These are phyloP conservation scores for Potamarius usumacintae DNA, from an alignment of 2,113 vertebrate species.

Conservation along the genomic window DNA sequence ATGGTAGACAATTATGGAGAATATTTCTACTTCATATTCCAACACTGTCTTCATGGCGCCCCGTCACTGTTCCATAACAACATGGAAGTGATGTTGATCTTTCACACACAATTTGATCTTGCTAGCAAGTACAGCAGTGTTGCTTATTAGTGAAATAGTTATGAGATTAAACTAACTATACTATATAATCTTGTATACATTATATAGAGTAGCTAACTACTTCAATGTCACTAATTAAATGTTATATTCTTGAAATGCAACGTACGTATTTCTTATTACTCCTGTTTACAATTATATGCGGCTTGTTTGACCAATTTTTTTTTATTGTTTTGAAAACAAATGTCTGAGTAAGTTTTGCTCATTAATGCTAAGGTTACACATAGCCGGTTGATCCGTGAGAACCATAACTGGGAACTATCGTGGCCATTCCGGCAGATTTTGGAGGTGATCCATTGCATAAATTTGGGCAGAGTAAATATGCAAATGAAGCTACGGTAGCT, in stretches of 20 bases:
- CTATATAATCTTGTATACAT: neutral
- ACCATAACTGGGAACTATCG: no score
- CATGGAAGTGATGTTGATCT: neutral
- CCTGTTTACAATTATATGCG: neutral
- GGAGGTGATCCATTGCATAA: no score
- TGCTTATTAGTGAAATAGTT: neutral
- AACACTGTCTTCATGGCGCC: neutral
- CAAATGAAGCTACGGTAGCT: no score
- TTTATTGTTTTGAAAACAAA: neutral
- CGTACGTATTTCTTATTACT: neutral
- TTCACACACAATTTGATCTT: neutral
- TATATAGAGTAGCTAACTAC: no score
- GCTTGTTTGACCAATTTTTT: neutral
- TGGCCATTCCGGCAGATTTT: no score
- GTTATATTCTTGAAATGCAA: neutral
- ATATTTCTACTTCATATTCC: neutral
- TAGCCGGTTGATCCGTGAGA: no score
- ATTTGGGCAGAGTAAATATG: no score
- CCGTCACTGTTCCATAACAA: neutral
- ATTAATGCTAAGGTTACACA: no score
- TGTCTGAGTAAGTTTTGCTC: neutral
- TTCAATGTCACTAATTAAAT: neutral
- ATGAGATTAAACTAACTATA: neutral
- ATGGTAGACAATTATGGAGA: slow-evolving; percentile 21
- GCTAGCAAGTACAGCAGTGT: neutral